Base-by-base conservation (phyloP, 2,797 vertebrate species). In the Decapterus maruadsi region DNA sequence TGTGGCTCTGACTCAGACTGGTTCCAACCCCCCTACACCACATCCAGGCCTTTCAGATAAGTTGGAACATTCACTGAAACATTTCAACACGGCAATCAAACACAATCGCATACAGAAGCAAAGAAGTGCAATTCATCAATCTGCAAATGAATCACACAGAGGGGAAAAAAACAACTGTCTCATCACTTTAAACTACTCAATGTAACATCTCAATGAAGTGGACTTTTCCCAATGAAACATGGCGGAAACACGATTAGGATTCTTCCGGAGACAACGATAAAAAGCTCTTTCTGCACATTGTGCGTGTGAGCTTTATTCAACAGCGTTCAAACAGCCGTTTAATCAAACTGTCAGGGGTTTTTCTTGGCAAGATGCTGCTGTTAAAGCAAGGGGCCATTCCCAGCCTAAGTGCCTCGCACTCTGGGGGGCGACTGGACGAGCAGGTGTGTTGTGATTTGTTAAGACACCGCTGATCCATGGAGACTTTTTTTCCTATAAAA, bases 321-420 rank as follows among this genome's bases (percentile, higher is more conserved):
- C 68, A 68, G 42, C 45, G 59, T 72, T 80, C 57, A 74, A 59
- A 20, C 20, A 29, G 26, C 64, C 54, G 14, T 75, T 81, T 65
- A 60, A 81, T 81, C 69, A 64, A 81, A 83, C 70, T 72, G 61
- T 79, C 64, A 57, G 34, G 31, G 16, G 55, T 1, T 14, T 68
- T 67, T 74, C 61, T n/a, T 56, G 8, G 48, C 45, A 42, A 31
- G 20, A 12, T 20, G 17, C 40, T 19, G 3, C 19, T 42, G 62
- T 43, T 48, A 20, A 29, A 56, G 66, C 10, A 17, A 26, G 26
- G 36, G 56, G 45, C 17, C 9, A 0, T 7, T 55, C 53, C 60
- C 57, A 59, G 34, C 74, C 60, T 10, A 36, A 67, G 38, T 4
- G 67, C 16, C 22, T 67, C 22, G 0, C 54, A 22, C 46, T 72